Evolutionary conservation across 2,797 vertebrate species (phyloP).

Genomic region (Crax fasciolata): DNA sequence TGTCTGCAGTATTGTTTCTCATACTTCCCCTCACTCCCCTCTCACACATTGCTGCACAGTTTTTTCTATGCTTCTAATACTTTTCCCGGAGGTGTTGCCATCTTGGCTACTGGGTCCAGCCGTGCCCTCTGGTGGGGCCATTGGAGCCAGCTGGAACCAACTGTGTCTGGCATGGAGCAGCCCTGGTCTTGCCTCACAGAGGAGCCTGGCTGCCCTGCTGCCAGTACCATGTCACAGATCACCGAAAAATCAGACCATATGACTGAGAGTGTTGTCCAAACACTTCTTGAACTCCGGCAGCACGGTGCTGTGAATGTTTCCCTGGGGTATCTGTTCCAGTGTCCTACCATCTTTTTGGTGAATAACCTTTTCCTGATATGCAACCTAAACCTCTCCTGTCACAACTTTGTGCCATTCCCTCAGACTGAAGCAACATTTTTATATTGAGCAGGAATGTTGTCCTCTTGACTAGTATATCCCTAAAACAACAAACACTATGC

Average conservation of each 20-base stretch:
- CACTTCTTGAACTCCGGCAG: no score
- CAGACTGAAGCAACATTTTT: neutral
- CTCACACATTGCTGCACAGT: neutral
- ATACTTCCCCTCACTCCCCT: neutral
- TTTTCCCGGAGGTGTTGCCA: accelerated
- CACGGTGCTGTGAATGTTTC: no score
- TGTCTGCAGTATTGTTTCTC: neutral
- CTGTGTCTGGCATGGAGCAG: accelerated
- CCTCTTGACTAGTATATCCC: neutral
- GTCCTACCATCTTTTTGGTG: no score
- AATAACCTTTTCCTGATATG: no score
- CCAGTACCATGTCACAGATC: accelerated
- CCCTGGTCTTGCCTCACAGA: neutral
- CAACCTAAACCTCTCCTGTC: no score
- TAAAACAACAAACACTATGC: neutral
- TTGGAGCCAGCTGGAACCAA: accelerated
- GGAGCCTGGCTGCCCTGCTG: accelerated
- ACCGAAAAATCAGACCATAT: no score
- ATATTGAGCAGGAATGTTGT: neutral
- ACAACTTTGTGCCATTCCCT: no score
- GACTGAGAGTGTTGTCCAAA: no score
- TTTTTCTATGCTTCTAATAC: accelerated
- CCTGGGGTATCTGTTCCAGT: no score
- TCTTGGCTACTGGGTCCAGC: accelerated
- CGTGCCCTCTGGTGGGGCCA: accelerated